phyloP scores from a whole-genome alignment of 2,888 invertebrate genomes.

The Agrotis clavis region DNA sequence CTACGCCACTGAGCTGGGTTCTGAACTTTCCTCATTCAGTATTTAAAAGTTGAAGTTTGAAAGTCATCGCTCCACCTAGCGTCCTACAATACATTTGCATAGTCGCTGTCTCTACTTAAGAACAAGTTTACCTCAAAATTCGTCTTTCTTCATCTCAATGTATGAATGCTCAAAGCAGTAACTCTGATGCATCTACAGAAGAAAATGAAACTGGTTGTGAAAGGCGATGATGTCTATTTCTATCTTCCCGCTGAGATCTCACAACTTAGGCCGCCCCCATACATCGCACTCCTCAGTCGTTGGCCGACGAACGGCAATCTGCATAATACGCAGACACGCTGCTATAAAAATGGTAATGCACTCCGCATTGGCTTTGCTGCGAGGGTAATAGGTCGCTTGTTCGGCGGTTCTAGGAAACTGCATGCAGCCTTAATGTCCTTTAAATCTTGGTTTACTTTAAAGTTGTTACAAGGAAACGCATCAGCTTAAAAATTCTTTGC shows the following conservation, averaged over 20 bases:
- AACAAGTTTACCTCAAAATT: no score
- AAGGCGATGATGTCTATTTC: neutral
- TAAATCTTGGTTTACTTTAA: constrained; percentile 43
- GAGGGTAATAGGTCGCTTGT: constrained; percentile 78
- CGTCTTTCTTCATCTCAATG: no score
- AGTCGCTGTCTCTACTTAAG: no score
- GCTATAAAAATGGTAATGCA: constrained; percentile 89
- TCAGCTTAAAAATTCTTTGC: neutral
- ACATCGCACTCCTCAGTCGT: constrained; percentile 76
- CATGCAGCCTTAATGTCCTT: constrained; percentile 52
- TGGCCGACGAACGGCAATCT: constrained; percentile 82
- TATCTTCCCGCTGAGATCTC: constrained; percentile 44
- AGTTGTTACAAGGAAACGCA: neutral
- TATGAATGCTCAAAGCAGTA: neutral
- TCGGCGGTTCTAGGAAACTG: constrained; percentile 57
- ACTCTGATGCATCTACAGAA: neutral
- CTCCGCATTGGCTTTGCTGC: constrained; percentile 74
- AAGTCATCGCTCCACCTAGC: no score
- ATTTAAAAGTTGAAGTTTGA: no score
- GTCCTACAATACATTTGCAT: no score
- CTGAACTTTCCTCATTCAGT: no score
- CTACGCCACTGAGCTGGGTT: no score
- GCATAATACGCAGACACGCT: constrained; percentile 87
- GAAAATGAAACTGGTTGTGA: neutral
- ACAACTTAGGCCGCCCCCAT: constrained; percentile 55